Evolutionary conservation across 2,113 vertebrate species (phyloP), one percentile per base, ranked within the genome.

Genomic region (Gallinago jamesoni): DNA sequence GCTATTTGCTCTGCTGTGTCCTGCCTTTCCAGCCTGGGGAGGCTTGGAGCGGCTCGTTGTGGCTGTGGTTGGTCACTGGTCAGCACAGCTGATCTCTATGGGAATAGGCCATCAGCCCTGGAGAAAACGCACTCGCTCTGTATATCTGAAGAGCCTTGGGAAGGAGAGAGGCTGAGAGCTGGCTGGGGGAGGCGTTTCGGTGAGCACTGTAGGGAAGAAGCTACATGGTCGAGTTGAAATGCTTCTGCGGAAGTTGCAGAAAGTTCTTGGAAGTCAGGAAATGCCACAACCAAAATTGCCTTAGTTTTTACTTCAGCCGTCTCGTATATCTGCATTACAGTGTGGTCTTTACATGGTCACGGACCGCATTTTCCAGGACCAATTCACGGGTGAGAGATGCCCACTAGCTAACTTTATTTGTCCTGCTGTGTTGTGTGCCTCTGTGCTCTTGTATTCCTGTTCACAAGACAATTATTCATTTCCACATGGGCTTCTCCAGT

Each of bases 251-350:
- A 59, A 94, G 50, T 45, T 89, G 91, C 87, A 78, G 72, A 39
- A 74, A 47, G 63, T 87, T 94, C 89, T 87, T 91, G 56, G 89
- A 94, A 91, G 68, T 45, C 77, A 89, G 93, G 96, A 96, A 94
- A 63, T 6, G 5, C 14, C 55, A 30, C 41, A 35, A 30, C 28
- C 39, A 39, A 45, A 95, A 70, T 62, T 56, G 67, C 55, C 45
- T 76, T 37, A 10, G 43, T 47, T 90, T 59, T 89, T 6, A 43
- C 19, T 86, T 81, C n/a, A 24, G 27, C 21, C 18, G 37, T 77
- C 37, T 57, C 8, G 30, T 55, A 5, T 37, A 2, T 72, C 33
- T 57, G 52, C 20, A 2, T 59, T n/a, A 16, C n/a, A 43, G n/a
- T 4, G 43, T 41, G 33, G 39, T 73, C 30, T 80, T 33, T 35